Evolutionary conservation across 2,113 vertebrate genomes (phyloP), one percentile per base, ranked within the genome.

Genomic region (Polypterus bichir): DNA sequence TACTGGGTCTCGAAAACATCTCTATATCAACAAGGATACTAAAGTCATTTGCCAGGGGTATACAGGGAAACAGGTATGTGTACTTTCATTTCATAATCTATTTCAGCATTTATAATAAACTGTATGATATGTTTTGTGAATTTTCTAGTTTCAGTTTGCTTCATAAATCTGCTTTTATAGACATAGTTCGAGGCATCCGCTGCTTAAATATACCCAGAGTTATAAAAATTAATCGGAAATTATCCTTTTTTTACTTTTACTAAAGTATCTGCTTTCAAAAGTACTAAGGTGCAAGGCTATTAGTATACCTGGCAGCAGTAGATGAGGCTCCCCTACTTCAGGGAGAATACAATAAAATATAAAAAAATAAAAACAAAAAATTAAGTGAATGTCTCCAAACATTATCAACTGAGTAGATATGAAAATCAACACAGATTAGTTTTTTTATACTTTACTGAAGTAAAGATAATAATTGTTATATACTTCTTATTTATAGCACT

Each of bases 41-140:
- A 98, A 94, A 78, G 87, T 99, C 75, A 91, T 99, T 77, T 99
- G 96, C 74, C 96, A 99, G 60, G 96, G 96, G 46, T 99, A 98
- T 76, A 99, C 96, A 53, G 96, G 96, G 68, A 99, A 97, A 74
- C 96, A 99, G 96, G 96, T 99, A 73, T 4, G 87, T 85, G 44
- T 49, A 44, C 7, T 49, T 4, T 54, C 47, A 10, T 3, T 54
- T 9, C 9, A 46, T 6, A 49, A 27, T 27, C 27, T 27, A 27
- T 27, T 27, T 27, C 27, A 27, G 27, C 27, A 27, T 27, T 27
- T 27, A 27, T 27, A 27, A 27, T 27, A 27, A 27, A 27, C 27
- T 27, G 27, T 27, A 27, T 27, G 27, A 27, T 27, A 27, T 27
- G 1, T 27, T 27, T 27, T 27, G 27, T 27, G 27, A 27, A 27